Conservation (phyloP, 2,113 vertebrate species). For the Gasterosteus nipponicus region DNA sequence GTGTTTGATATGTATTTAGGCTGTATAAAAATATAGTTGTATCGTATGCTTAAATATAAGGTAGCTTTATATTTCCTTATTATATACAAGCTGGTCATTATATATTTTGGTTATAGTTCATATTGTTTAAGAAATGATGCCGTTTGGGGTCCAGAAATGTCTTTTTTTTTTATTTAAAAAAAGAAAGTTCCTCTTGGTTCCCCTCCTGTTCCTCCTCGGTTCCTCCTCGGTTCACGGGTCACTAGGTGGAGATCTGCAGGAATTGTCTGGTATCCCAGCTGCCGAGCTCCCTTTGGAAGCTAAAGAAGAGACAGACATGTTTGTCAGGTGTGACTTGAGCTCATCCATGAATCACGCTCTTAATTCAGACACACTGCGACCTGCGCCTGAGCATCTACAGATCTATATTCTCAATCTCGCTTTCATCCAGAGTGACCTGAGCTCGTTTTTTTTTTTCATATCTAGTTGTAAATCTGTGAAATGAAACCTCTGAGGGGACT, state of each 20-base stretch:
- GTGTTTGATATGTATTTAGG: constrained; percentile 32
- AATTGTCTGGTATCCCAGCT: constrained; percentile 33
- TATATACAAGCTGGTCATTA: constrained; percentile 45
- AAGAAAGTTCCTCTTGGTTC: neutral
- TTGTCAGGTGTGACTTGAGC: constrained; percentile 57
- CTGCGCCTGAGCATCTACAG: constrained; percentile 33
- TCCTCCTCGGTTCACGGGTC: constrained; percentile 12
- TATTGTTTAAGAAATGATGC: constrained; percentile 12
- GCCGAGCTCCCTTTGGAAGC: constrained; percentile 53
- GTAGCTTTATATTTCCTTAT: constrained; percentile 38
- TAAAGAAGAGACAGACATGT: constrained; percentile 70
- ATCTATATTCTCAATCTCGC: constrained; percentile 21
- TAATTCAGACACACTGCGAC: constrained; percentile 25
- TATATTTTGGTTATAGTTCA: constrained; percentile 17
- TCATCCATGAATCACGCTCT: constrained; percentile 46
- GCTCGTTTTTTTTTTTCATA: constrained; percentile 3
- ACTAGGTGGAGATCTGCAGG: constrained; percentile 41
- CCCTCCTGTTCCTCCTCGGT: constrained; percentile 2
- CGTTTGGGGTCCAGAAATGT: constrained; percentile 20
- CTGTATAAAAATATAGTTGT: constrained; percentile 57
- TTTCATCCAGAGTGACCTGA: constrained; percentile 30
- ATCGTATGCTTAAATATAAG: constrained; percentile 43
- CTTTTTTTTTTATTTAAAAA: neutral
- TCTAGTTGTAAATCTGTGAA: constrained; percentile 30
- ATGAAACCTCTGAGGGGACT: constrained; percentile 36